A percentile compares a stretch with the other conserved stretches of the same genome.
Conservation (phyloP, 2,113 vertebrate genomes). For the Galeopterus variegatus region DNA sequence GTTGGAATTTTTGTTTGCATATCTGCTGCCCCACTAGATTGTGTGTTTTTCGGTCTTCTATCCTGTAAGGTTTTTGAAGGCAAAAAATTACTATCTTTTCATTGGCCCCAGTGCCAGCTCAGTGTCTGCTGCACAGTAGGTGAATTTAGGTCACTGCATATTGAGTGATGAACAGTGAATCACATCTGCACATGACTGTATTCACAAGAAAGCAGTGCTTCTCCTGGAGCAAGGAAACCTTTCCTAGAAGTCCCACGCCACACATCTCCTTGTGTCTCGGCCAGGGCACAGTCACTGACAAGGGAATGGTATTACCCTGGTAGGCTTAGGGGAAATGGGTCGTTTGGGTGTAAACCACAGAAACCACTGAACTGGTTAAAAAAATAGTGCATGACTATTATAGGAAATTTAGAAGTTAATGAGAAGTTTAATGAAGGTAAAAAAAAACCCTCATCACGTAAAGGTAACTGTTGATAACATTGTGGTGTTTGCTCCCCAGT, state of each 20-base stretch:
- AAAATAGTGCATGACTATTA: conserved; percentile 39
- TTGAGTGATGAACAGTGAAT: conserved; percentile 7
- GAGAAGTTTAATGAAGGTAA: neutral
- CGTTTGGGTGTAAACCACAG: neutral
- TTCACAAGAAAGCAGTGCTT: neutral
- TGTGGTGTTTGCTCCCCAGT: neutral
- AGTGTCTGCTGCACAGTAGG: neutral
- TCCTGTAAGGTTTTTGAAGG: neutral
- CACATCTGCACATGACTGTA: neutral
- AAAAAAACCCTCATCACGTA: neutral
- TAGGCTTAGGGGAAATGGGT: neutral
- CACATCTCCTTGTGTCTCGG: neutral
- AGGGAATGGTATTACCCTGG: neutral
- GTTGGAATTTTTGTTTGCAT: neutral
- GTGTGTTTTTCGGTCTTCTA: neutral
- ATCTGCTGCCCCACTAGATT: neutral
- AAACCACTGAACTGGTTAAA: neutral
- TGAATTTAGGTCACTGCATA: neutral
- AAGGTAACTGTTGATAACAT: neutral
- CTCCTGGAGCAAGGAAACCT: neutral
- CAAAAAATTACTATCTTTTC: neutral
- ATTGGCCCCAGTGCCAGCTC: neutral
- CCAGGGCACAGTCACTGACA: neutral
- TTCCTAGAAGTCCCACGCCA: neutral
- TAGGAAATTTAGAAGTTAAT: conserved; percentile 45